phyloP scores from a whole-genome alignment of 2,888 invertebrate genomes.

The Cabera pusaria region DNA sequence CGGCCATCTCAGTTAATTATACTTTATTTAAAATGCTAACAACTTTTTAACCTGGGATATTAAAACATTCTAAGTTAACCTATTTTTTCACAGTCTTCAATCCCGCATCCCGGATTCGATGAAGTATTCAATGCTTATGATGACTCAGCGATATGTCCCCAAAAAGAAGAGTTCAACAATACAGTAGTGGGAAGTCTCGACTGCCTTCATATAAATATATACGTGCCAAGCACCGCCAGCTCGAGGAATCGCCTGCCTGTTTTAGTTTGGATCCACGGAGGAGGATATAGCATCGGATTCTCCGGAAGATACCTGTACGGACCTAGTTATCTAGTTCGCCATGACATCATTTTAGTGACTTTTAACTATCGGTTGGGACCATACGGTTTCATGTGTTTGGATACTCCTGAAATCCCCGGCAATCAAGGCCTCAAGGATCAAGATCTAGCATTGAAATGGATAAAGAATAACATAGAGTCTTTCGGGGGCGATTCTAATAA shows the following conservation, averaged over 20 bases:
- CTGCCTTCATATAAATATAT: conserved; percentile 54
- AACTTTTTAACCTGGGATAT: too few relatives aligned
- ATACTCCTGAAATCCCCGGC: conserved; percentile 49
- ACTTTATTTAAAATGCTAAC: too few relatives aligned
- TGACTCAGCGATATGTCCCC: conserved; percentile 54
- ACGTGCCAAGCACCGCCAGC: conserved; percentile 40
- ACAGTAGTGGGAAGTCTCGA: conserved; percentile 45
- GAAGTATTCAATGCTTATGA: conserved; percentile 51
- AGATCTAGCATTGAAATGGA: conserved; percentile 37
- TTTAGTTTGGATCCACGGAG: conserved; percentile 57
- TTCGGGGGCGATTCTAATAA: conserved; percentile 40
- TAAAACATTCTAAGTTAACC: too few relatives aligned
- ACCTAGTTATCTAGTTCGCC: conserved; percentile 46
- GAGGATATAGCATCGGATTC: conserved; percentile 43
- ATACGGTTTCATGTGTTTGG: conserved; percentile 63
- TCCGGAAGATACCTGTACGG: conserved; percentile 43
- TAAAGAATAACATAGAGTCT: conserved; percentile 36
- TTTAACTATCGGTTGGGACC: conserved; percentile 59
- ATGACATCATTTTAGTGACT: conserved; percentile 54
- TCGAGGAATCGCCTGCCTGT: conserved; percentile 46
- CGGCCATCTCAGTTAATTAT: too few relatives aligned
- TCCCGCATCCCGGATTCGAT: conserved; percentile 45
- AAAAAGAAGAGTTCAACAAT: conserved; percentile 42
- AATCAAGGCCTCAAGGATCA: conserved; percentile 52
- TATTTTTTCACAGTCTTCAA: conserved; percentile 37